phyloP scores from a whole-genome alignment of 2,888 invertebrate species.

The Brachyptera putata region DNA sequence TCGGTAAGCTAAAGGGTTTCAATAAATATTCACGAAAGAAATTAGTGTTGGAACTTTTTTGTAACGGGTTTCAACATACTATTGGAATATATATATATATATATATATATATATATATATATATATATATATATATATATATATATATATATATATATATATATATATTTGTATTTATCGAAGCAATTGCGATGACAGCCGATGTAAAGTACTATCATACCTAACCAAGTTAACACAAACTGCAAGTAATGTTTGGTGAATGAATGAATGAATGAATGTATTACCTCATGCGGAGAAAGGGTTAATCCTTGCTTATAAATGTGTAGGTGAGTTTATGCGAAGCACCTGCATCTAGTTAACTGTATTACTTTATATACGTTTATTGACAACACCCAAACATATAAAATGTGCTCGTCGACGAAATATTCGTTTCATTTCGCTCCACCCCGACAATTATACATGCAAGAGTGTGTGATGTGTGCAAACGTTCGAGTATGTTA shows the following conservation, averaged over 20 bases:
- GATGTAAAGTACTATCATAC: neutral
- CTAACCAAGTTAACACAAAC: neutral
- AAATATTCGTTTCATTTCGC: too few species aligned
- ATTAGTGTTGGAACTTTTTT: constrained; percentile 4
- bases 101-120: too few species aligned
- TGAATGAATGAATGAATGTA: constrained; percentile 7
- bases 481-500: too few species aligned
- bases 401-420: too few species aligned
- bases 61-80: too few species aligned
- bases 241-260: constrained; percentile 8
- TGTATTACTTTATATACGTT: neutral
- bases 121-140: too few species aligned
- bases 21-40: constrained; percentile 8
- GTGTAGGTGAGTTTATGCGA: neutral
- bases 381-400: constrained; percentile 1
- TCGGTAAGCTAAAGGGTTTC: neutral
- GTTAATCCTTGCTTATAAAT: constrained; percentile 6
- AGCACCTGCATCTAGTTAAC: neutral
- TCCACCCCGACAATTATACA: too few species aligned
- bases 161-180: too few species aligned
- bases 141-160: too few species aligned
- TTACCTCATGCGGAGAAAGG: neutral
- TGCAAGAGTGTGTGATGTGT: too few species aligned
- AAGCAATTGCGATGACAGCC: constrained; percentile 1
- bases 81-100: too few species aligned